These are phyloP conservation scores for Pseudorhombus dupliciocellatus DNA, from an alignment of 2,113 vertebrate species.

Conservation along the genomic window DNA sequence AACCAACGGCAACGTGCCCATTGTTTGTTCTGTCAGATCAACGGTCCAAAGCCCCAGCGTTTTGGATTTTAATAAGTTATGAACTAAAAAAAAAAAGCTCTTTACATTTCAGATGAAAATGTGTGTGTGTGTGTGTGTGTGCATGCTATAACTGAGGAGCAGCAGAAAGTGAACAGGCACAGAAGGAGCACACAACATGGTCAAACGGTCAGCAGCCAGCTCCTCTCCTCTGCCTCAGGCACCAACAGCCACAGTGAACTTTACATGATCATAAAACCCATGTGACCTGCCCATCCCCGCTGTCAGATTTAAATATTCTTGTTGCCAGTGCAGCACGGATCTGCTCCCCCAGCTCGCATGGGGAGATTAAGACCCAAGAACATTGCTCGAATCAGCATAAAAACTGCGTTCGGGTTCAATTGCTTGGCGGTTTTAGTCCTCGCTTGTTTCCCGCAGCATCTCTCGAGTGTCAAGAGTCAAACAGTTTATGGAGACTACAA, in stretches of 20 bases:
- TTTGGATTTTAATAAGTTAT: neutral
- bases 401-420: constrained; percentile 14
- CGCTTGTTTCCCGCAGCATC: constrained; percentile 17
- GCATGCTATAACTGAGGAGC: neutral
- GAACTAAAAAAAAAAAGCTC: neutral
- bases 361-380: constrained; percentile 28
- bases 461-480: neutral
- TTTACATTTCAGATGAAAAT: neutral
- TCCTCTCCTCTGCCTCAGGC: constrained; percentile 50
- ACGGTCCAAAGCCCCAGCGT: neutral
- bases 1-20: neutral
- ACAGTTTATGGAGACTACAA: constrained; percentile 2
- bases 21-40: neutral
- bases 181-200: constrained; percentile 31
- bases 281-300: constrained; percentile 35
- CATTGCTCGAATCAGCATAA: constrained; percentile 44
- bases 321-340: constrained; percentile 28
- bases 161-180: constrained; percentile 37
- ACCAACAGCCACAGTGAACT: constrained; percentile 49
- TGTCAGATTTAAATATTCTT: constrained; percentile 37
- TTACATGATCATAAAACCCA: constrained; percentile 55
- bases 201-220: constrained; percentile 53
- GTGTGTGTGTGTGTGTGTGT: neutral
- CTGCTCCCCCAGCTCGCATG: constrained; percentile 15
- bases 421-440: constrained; percentile 11